Percentiles rank a stretch among this genome's conserved stretches.
These are phyloP conservation scores for Gastrophysa polygoni DNA, from an alignment of 2,888 invertebrate species.

Conservation along the genomic window DNA sequence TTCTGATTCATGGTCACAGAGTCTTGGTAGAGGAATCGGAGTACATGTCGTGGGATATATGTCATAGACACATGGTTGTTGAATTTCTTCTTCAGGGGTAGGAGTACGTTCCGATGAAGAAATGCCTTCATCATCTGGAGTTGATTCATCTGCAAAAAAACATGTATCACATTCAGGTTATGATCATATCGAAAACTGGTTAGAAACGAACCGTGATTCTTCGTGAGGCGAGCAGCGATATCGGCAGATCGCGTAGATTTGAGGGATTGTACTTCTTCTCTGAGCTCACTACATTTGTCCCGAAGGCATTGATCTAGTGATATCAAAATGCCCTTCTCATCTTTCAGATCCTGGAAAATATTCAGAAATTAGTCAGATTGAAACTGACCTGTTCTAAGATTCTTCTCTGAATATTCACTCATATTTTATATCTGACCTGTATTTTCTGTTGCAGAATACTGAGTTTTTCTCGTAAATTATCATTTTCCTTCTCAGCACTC, in stretches of 20 bases:
- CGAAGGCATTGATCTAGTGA: slow-evolving; percentile 77
- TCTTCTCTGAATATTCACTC: too few relatives aligned
- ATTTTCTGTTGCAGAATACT: slow-evolving; percentile 73
- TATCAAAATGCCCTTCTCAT: slow-evolving; percentile 75
- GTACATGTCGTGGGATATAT: slow-evolving; percentile 64
- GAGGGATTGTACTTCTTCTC: slow-evolving; percentile 71
- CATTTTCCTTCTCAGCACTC: slow-evolving; percentile 72
- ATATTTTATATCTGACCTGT: slow-evolving; percentile 60
- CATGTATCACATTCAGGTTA: too few relatives aligned
- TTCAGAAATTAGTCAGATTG: too few relatives aligned
- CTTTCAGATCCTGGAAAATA: slow-evolving; percentile 72
- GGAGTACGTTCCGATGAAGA: slow-evolving; percentile 83
- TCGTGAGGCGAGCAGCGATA: slow-evolving; percentile 22
- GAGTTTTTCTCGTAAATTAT: slow-evolving; percentile 69
- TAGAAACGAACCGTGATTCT: slow-evolving; percentile 28
- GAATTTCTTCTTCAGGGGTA: slow-evolving; percentile 71
- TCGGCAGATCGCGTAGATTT: slow-evolving; percentile 62
- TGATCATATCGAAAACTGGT: too few relatives aligned
- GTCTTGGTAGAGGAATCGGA: slow-evolving; percentile 58
- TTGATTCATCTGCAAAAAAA: slow-evolving; percentile 66
- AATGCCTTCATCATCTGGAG: slow-evolving; percentile 87
- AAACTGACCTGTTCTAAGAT: too few relatives aligned
- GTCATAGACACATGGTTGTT: slow-evolving; percentile 67
- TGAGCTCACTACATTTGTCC: slow-evolving; percentile 76
- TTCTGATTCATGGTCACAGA: slow-evolving; percentile 55